Evolutionary conservation across 2,888 invertebrate genomes (phyloP), one percentile per base, ranked within the genome.

Genomic region (Gymnocheta viridis): DNA sequence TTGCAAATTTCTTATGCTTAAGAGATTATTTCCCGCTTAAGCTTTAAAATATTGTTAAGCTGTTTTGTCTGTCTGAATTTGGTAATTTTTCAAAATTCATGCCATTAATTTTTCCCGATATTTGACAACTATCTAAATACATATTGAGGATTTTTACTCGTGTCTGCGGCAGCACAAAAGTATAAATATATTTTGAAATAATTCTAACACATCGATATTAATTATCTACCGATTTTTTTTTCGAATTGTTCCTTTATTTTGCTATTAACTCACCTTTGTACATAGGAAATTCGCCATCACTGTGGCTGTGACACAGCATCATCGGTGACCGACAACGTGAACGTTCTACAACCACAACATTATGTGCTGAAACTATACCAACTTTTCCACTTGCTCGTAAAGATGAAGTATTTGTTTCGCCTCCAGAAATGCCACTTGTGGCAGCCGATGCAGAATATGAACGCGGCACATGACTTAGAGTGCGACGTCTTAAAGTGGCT

Each of bases 261-360:
- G 7, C 24, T 41, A 41, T 4, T 14, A 27, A 88, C 90, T 88
- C 93, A 96, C 96, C 96, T 95, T 94, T 93, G 92, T 96, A 96
- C 92, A 96, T 94, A 89, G 96, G 96, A 93, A 96, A 96, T 93
- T 96, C 96, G 90, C 96, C 96, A 91, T 96, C 96, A 92, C 96
- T 96, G 93, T 96, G 95, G 91, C 96, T 96, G 93, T 96, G 96
- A 87, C 96, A 96, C 91, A 96, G 93, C 96, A 96, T 96, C 95
- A 96, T 96, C 91, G 95, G 94, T 92, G 94, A 94, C 92, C 94
- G 94, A 91, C 94, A 94, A 92, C 94, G 94, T 90, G 94, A 93
- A 90, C 94, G 92, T 88, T 88, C 88, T 72, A 90, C 89, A 2
- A 88, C 87, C 74, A 87, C 77, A 77, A 74, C 69, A 76, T 67